Conservation (phyloP, 2,888 invertebrate genomes). For the Adelphocoris suturalis region DNA sequence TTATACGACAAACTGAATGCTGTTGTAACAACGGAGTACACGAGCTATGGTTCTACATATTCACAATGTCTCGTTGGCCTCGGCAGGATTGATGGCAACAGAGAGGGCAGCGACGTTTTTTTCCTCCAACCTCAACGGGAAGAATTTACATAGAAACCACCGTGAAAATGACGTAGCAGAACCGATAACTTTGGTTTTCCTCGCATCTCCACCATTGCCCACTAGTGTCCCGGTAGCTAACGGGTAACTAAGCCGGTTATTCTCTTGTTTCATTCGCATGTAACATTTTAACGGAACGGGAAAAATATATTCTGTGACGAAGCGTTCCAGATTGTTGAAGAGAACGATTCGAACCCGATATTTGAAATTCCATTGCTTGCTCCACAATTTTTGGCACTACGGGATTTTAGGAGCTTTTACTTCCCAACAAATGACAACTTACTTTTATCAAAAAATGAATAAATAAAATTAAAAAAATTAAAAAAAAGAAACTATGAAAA, state of each 20-base stretch:
- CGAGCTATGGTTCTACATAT: slow-evolving; percentile 35
- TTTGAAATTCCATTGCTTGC: too few species aligned
- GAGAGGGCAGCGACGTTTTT: not conserved
- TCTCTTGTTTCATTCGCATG: not conserved
- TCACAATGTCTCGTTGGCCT: slow-evolving; percentile 48
- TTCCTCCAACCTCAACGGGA: not conserved
- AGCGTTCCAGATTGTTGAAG: too few species aligned
- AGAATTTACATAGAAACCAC: slow-evolving; percentile 10
- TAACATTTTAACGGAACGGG: not conserved
- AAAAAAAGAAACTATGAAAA: too few species aligned
- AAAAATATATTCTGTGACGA: not conserved
- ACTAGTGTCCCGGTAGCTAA: not conserved
- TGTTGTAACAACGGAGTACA: slow-evolving; percentile 47
- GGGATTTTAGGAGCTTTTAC: too few species aligned
- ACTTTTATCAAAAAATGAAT: too few species aligned
- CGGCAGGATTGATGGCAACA: slow-evolving; percentile 37
- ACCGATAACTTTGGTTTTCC: slow-evolving; percentile 33
- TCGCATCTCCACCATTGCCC: slow-evolving; percentile 11
- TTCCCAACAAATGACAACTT: too few species aligned
- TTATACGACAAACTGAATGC: slow-evolving; percentile 53
- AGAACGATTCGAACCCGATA: too few species aligned
- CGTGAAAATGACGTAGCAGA: slow-evolving; percentile 33
- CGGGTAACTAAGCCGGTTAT: not conserved
- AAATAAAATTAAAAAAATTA: too few species aligned
- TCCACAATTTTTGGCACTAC: too few species aligned